A percentile compares a stretch with the other conserved stretches of the same genome.
Evolutionary conservation across 2,888 invertebrate species (phyloP).

Genomic region (Caenorhabditis angaria): DNA sequence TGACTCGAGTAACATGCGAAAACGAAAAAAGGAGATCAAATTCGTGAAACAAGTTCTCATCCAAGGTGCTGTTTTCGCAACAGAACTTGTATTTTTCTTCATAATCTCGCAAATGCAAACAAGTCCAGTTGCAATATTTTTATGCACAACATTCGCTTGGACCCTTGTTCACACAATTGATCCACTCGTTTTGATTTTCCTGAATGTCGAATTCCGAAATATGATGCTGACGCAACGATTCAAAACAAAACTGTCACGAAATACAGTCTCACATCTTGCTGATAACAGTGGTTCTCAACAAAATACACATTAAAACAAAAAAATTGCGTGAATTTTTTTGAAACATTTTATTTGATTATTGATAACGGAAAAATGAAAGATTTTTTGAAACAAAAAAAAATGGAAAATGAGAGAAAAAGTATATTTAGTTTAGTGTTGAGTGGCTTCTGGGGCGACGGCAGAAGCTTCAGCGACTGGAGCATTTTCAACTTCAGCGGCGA

Average conservation of each 20-base stretch:
- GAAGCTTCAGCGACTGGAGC: background rate
- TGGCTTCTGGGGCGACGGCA: no score
- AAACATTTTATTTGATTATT: no score
- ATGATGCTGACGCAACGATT: constrained; percentile 22
- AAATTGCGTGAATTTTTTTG: no score
- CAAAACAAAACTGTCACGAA: background rate
- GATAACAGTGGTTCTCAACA: no score
- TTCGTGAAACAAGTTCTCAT: constrained; percentile 36
- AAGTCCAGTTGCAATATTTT: constrained; percentile 22
- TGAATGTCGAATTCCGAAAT: constrained; percentile 32
- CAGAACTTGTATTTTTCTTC: constrained; percentile 35
- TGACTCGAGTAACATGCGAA: constrained; percentile 11
- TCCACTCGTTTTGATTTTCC: constrained; percentile 25
- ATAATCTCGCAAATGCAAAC: constrained; percentile 33
- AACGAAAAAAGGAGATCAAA: constrained; percentile 26
- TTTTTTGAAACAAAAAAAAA: no score
- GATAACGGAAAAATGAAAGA: no score
- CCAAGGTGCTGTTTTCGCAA: constrained; percentile 31
- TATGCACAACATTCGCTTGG: constrained; percentile 41
- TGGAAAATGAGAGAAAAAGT: no score
- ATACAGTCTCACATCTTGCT: no score
- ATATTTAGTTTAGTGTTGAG: no score
- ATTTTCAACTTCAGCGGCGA: background rate
- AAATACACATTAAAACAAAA: no score
- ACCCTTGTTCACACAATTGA: constrained; percentile 34